Evolutionary conservation across 2,797 vertebrate species (phyloP), one percentile per base, ranked within the genome.

Genomic region (Parotocinclus haroldoi): DNA sequence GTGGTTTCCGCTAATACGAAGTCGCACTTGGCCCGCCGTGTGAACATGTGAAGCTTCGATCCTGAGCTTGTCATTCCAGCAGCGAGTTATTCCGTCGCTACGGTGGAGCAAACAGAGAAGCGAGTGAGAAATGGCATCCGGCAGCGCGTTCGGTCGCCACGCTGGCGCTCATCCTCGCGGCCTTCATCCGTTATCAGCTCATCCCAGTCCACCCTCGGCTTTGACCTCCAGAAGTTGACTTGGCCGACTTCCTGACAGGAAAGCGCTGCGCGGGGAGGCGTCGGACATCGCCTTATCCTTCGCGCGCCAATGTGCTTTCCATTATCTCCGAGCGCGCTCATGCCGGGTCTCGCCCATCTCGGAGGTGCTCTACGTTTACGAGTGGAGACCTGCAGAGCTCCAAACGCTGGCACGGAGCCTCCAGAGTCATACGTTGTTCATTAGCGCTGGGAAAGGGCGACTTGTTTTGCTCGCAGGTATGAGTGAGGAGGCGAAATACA

Each of bases 141-240:
- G 17, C 51, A 27, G 63, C 19, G 40, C 44, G 50, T 72, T 49
- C 69, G 69, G 56, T 63, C 69, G 60, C 67, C 76, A 70, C 52
- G 37, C 18, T 73, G 69, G 58, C 56, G 48, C 65, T 61, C 63
- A 59, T 75, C 64, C 50, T 63, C 11, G 62, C 51, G 75, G 55
- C 39, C 27, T 7, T 73, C 18, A 42, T 3, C 40, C 59, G 38
- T 75, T 73, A 76, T 78, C 70, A 75, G 69, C 64, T 64, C 63
- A 52, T 69, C 67, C 67, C 72, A 78, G 65, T 58, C 48, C 38
- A 9, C 60, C 16, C 44, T 19, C 27, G n/a, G 40, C 10, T 60
- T 59, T 76, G 78, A 79, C 76, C 76, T 57, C 63, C 50, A 66
- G 69, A 76, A 69, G 72, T 53, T 50, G 50, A 55, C 61, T 56